Evolutionary conservation across 2,113 vertebrate genomes (phyloP).

Genomic region (Canis aureus): DNA sequence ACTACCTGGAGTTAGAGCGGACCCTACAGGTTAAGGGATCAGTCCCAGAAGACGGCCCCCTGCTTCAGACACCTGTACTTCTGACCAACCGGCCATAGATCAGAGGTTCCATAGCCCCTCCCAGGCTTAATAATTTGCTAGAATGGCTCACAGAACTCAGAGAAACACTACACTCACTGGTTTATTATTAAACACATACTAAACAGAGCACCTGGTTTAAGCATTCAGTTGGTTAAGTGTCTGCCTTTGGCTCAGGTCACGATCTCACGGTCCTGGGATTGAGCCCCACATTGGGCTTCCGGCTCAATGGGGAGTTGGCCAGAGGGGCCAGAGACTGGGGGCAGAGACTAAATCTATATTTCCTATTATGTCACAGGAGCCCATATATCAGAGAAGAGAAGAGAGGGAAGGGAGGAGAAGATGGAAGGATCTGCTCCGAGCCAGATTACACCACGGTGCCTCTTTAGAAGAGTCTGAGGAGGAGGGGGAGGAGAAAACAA

Average conservation of each 20-base stretch:
- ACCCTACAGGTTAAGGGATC: neutral
- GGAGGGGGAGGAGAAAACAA: neutral
- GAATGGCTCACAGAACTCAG: neutral
- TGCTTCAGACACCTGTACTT: neutral
- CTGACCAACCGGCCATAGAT: neutral
- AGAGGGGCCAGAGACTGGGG: neutral
- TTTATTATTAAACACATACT: neutral
- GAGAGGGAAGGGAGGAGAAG: neutral
- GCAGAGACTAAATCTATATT: neutral
- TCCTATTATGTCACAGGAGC: neutral
- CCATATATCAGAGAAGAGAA: neutral
- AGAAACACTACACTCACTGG: neutral
- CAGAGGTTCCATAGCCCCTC: neutral
- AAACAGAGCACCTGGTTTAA: too few relatives aligned
- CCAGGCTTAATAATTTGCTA: neutral
- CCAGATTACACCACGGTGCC: neutral
- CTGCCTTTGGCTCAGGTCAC: too few relatives aligned
- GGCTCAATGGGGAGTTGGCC: neutral
- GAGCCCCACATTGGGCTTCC: too few relatives aligned
- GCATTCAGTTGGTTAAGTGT: too few relatives aligned
- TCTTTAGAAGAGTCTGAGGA: neutral
- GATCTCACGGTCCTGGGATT: too few relatives aligned
- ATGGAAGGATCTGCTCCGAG: neutral
- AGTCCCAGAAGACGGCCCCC: neutral
- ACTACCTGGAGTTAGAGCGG: neutral